These are phyloP conservation scores for Nannobrachium achirus DNA, from an alignment of 2,113 vertebrate genomes.

Conservation along the genomic window DNA sequence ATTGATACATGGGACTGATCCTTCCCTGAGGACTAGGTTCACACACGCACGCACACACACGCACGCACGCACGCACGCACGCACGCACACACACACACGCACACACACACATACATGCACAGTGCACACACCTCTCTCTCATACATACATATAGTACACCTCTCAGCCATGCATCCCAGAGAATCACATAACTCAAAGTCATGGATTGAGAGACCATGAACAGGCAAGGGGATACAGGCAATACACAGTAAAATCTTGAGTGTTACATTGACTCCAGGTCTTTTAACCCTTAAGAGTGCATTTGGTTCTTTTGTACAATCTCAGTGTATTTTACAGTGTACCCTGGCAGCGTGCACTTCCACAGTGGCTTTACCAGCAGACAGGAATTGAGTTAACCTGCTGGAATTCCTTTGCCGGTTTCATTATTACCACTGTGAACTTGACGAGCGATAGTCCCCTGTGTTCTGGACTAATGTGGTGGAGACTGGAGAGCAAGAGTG, in stretches of 20 bases:
- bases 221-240: conserved; percentile 10
- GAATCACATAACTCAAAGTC: conserved; percentile 15
- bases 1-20: conserved; percentile 34
- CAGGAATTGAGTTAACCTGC: conserved; percentile 29
- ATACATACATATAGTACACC: too few species aligned
- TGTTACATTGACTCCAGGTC: too few species aligned
- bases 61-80: conserved; percentile 5
- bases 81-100: conserved; percentile 12
- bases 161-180: conserved; percentile 11
- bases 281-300: too few species aligned
- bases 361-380: conserved; percentile 14
- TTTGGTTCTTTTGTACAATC: too few species aligned
- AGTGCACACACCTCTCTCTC: too few species aligned
- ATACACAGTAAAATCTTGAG: background rate
- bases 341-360: background rate
- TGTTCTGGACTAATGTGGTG: conserved; percentile 37
- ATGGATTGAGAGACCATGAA: too few species aligned
- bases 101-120: conserved; percentile 24
- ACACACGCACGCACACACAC: conserved; percentile 1
- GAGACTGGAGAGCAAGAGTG: conserved; percentile 24
- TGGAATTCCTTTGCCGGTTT: conserved; percentile 47
- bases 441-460: conserved; percentile 59
- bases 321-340: too few species aligned
- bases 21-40: conserved; percentile 31
- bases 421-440: conserved; percentile 60